A percentile compares a stretch with the other conserved stretches of the same genome.
Evolutionary conservation across 2,888 invertebrate species (phyloP).

Genomic region (Orchestes rusci): DNA sequence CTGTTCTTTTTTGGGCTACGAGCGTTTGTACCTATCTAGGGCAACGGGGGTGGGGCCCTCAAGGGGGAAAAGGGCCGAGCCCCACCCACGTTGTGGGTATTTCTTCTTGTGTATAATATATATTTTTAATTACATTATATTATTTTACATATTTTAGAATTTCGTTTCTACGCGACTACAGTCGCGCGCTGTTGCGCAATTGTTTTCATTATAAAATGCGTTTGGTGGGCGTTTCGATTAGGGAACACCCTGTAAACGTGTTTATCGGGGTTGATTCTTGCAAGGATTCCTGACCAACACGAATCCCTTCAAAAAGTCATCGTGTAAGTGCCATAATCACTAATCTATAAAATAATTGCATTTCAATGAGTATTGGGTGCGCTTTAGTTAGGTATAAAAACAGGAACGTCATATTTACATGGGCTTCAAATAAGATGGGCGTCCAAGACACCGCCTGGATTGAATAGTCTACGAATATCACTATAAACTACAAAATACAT

Average conservation of each 20-base stretch:
- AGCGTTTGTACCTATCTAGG: constrained; percentile 36
- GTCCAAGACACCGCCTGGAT: constrained; percentile 1
- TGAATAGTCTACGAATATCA: too few species aligned
- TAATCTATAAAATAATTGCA: constrained; percentile 36
- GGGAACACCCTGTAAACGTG: constrained; percentile 14
- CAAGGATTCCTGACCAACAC: too few species aligned
- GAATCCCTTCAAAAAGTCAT: constrained; percentile 1
- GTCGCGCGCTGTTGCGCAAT: constrained; percentile 24
- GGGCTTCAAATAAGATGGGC: constrained; percentile 27
- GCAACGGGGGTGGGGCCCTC: constrained; percentile 4
- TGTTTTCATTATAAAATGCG: constrained; percentile 18
- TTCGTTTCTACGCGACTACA: constrained; percentile 41
- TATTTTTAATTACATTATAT: constrained; percentile 41
- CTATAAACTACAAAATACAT: background rate
- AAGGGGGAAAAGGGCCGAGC: too few species aligned
- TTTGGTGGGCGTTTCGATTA: constrained; percentile 14
- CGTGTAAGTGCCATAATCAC: constrained; percentile 36
- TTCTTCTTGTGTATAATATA: constrained; percentile 34
- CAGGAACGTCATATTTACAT: constrained; percentile 38
- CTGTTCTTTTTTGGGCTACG: constrained; percentile 36
- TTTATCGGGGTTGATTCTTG: too few species aligned
- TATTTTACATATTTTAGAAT: constrained; percentile 45
- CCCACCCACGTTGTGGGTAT: too few species aligned
- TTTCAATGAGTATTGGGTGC: constrained; percentile 29
- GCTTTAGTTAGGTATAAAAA: constrained; percentile 37